Conservation (phyloP, 1,140 invertebrate genomes). For the Hylyphantes graminicola region DNA sequence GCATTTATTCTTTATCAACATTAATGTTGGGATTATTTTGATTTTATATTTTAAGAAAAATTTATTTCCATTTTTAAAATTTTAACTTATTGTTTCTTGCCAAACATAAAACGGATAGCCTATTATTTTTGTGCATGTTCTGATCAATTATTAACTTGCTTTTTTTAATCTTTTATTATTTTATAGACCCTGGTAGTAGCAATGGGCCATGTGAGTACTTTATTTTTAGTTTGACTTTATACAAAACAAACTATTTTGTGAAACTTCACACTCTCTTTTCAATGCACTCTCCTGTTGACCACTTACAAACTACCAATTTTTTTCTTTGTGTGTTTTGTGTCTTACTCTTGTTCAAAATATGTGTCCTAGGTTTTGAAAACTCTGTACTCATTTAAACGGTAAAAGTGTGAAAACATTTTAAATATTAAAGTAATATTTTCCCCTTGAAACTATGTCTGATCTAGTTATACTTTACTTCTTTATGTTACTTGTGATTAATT, state of each 20-base stretch:
- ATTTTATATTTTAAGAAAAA: no score
- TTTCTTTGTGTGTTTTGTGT: neutral
- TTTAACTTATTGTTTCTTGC: no score
- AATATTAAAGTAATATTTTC: no score
- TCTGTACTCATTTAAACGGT: neutral
- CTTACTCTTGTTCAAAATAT: neutral
- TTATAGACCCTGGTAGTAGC: constrained; percentile 60
- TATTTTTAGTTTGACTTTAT: constrained; percentile 52
- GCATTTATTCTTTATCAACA: no score
- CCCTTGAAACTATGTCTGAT: no score
- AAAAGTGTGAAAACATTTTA: no score
- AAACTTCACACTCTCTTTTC: constrained; percentile 21
- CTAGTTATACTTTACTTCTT: no score
- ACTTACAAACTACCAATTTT: constrained; percentile 4
- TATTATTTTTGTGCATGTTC: constrained; percentile 48
- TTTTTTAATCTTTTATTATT: constrained; percentile 51
- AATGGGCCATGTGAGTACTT: constrained; percentile 61
- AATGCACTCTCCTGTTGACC: constrained; percentile 29
- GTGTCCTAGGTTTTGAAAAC: neutral
- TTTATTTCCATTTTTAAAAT: no score
- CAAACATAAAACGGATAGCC: no score
- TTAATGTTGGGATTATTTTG: no score
- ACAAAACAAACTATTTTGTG: constrained; percentile 15
- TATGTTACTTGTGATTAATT: no score
- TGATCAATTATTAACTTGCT: constrained; percentile 52